A percentile compares a stretch with the other conserved stretches of the same genome.
These are phyloP conservation scores for Phaethon lepturus DNA, from an alignment of 2,113 vertebrate genomes.

Conservation along the genomic window DNA sequence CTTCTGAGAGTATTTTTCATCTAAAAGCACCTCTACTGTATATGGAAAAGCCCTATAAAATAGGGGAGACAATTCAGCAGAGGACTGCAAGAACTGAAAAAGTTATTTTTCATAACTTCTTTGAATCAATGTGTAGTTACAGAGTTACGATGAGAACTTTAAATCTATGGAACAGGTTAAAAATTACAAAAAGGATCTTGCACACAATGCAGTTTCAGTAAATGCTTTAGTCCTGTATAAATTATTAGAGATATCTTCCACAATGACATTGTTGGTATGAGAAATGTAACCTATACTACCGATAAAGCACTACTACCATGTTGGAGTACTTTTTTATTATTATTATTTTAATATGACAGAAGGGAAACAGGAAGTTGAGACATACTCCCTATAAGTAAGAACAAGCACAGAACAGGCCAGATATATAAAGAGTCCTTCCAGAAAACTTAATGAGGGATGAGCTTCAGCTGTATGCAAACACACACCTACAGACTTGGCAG, in stretches of 20 bases:
- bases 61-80: not conserved
- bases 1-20: not conserved
- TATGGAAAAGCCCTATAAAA: not conserved
- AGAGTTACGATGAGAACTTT: not conserved
- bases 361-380: not conserved
- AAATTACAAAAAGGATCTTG: not conserved
- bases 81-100: not conserved
- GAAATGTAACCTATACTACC: not conserved
- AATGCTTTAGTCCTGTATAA: not conserved
- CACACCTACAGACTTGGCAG: not conserved
- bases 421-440: not conserved
- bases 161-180: not conserved
- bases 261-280: not conserved
- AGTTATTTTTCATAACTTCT: not conserved
- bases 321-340: not conserved
- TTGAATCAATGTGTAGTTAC: not conserved
- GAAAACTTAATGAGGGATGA: not conserved
- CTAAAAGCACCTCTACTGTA: not conserved
- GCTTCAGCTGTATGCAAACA: not conserved
- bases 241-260: not conserved
- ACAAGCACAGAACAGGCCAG: not conserved
- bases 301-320: not conserved
- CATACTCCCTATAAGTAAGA: rapidly evolving
- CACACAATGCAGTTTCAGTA: not conserved
- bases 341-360: not conserved